Percentiles rank a stretch among this genome's conserved stretches.
These are phyloP conservation scores for Rhizomys pruinosus DNA, from an alignment of 2,113 vertebrate species.

Conservation along the genomic window DNA sequence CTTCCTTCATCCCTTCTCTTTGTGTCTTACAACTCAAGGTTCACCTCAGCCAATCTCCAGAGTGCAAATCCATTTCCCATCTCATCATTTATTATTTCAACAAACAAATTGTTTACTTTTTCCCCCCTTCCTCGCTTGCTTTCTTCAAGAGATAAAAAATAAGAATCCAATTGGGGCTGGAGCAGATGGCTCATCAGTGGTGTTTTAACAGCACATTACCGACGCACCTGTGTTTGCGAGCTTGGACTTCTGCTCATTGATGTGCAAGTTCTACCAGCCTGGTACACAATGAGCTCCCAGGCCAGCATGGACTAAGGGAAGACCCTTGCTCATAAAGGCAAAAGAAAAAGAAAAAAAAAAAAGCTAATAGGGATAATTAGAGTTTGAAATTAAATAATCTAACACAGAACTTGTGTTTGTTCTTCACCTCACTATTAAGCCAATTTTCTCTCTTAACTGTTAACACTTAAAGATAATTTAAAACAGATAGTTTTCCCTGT, in stretches of 20 bases:
- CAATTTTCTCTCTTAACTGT: constrained; percentile 44
- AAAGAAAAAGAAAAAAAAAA: background rate
- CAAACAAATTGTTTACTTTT: background rate
- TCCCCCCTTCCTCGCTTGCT: constrained; percentile 13
- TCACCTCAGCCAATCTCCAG: background rate
- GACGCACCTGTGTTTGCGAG: too few relatives aligned
- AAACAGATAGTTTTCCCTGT: constrained; percentile 46
- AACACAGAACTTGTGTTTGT: background rate
- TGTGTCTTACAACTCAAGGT: constrained; percentile 9
- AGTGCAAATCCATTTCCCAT: background rate
- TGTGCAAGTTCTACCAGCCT: too few relatives aligned
- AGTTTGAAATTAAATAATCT: constrained; percentile 20
- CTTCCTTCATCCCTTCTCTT: background rate
- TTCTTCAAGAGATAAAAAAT: constrained; percentile 55
- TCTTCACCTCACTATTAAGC: constrained; percentile 26
- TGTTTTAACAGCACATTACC: too few relatives aligned
- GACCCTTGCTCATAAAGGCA: background rate
- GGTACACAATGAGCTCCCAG: too few relatives aligned
- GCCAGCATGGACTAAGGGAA: background rate
- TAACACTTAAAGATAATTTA: constrained; percentile 52
- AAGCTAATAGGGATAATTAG: background rate
- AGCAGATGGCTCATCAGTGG: too few relatives aligned
- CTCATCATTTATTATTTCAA: constrained; percentile 34
- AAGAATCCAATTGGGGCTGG: too few relatives aligned
- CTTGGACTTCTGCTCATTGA: too few relatives aligned